Percentiles rank a stretch among this genome's conserved stretches.
Conservation (phyloP, 2,113 vertebrate species). For the Mormyrus lacerda region DNA sequence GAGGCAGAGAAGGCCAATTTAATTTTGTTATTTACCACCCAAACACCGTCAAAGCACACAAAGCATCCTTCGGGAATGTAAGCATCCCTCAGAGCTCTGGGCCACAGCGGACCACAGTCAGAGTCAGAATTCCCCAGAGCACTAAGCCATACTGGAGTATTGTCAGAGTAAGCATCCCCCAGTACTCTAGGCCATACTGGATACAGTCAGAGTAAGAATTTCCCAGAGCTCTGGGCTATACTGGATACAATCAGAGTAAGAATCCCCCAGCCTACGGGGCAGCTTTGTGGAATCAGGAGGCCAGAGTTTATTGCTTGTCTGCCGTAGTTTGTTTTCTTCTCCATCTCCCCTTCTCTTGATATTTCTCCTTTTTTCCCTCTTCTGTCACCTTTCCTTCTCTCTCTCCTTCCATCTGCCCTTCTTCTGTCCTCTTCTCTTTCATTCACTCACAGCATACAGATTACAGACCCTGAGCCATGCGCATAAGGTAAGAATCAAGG, state of each 20-base stretch:
- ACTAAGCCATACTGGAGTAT: neutral
- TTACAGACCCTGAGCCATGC: slow-evolving; percentile 22
- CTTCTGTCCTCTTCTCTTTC: neutral
- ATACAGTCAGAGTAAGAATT: too few species aligned
- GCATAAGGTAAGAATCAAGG: slow-evolving; percentile 23
- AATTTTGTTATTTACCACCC: neutral
- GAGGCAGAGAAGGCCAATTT: neutral
- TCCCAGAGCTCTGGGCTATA: neutral
- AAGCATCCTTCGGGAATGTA: neutral
- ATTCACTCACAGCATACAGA: neutral
- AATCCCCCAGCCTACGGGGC: neutral
- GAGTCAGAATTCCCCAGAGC: too few species aligned
- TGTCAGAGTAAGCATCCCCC: neutral
- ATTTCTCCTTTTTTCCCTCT: neutral
- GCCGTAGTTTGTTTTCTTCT: neutral
- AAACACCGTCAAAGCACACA: neutral
- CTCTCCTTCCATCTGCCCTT: neutral
- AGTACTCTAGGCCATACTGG: too few species aligned
- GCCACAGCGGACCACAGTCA: neutral
- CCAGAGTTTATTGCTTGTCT: neutral
- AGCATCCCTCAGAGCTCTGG: neutral
- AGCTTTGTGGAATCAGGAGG: neutral
- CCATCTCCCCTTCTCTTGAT: neutral
- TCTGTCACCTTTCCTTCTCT: neutral
- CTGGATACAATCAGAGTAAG: neutral